Evolutionary conservation across 2,888 invertebrate genomes (phyloP), one percentile per base, ranked within the genome.

Genomic region (Chaetogeoica ovagalla): DNA sequence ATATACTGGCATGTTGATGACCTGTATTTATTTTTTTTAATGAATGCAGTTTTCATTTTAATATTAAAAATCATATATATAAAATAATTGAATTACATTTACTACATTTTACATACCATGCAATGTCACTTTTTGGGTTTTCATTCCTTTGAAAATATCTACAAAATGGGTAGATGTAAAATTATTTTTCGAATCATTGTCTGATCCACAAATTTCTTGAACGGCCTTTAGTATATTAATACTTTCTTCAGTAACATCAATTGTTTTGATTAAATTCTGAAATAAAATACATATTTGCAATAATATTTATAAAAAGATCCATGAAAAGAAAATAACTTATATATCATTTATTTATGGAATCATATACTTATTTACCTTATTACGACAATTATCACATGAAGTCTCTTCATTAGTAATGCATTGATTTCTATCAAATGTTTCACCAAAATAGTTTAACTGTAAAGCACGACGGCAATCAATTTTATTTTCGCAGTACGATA

Each of bases 401-500:
- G 94, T 92, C 43, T 86, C 85, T n/a, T 88, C 88, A 84, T 91
- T 89, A 21, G 87, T 85, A 13, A 90, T 87, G 85, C 98, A 98
- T 65, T 90, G 87, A 11, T 90, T 89, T 62, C 92, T 87, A 83
- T 91, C 90, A 87, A 96, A 96, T 60, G 89, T 88, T 86, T 96
- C 96, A 3, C 95, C 96, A 86, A 96, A 94, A 87, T 97, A 95
- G 83, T 93, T 90, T 74, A 97, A 87, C 83, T 97, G 94, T 84
- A 94, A 91, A 63, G 92, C 89, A 81, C 99, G 90, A 0, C 98
- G 90, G 85, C 99, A 99, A 86, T 98, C 97, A 0, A 93, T 91
- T 82, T 91, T 91, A 85, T 98, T 97, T 87, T 98, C 97, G 86
- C 97, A 96, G 86, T 94, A 95, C 37, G 92, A 91, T 75, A 96